Conservation (phyloP, 2,888 invertebrate species). For the Ormia ochracea region DNA sequence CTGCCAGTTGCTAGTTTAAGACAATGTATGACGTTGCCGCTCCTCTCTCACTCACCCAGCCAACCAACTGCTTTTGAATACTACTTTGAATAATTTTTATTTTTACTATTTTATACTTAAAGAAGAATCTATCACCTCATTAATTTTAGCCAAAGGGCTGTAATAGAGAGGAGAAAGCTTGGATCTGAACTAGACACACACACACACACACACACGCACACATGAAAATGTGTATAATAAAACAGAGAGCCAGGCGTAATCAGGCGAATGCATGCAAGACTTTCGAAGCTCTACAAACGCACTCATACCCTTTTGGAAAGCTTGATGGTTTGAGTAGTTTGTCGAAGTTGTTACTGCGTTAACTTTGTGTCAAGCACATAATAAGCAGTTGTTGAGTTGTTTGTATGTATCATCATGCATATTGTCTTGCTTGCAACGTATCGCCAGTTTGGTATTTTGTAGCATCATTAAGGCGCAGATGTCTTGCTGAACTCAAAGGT, state of each 20-base stretch:
- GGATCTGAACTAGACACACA: conserved; percentile 6
- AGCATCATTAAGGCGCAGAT: not conserved
- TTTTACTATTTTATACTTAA: conserved; percentile 48
- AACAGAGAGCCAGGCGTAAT: not conserved
- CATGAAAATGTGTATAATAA: too few relatives aligned
- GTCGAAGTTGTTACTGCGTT: conserved; percentile 49
- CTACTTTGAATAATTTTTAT: not conserved
- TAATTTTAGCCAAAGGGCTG: conserved; percentile 66
- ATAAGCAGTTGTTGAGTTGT: conserved; percentile 44
- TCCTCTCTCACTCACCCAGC: not conserved
- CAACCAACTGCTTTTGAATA: not conserved
- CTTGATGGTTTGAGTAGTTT: not conserved
- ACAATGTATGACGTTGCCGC: conserved; percentile 28
- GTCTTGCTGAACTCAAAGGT: conserved; percentile 10
- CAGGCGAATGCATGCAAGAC: not conserved
- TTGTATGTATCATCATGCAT: conserved; percentile 1
- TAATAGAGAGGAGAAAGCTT: conserved; percentile 55
- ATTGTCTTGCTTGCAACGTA: conserved; percentile 32
- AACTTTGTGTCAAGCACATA: conserved; percentile 51
- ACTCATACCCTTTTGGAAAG: not conserved
- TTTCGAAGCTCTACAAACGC: not conserved
- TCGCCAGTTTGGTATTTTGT: not conserved
- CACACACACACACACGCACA: not conserved
- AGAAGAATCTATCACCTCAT: conserved; percentile 70
- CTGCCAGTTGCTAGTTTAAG: conserved; percentile 18